Base-by-base conservation (phyloP, 2,113 vertebrate species). In the Corythoichthys intestinalis region DNA sequence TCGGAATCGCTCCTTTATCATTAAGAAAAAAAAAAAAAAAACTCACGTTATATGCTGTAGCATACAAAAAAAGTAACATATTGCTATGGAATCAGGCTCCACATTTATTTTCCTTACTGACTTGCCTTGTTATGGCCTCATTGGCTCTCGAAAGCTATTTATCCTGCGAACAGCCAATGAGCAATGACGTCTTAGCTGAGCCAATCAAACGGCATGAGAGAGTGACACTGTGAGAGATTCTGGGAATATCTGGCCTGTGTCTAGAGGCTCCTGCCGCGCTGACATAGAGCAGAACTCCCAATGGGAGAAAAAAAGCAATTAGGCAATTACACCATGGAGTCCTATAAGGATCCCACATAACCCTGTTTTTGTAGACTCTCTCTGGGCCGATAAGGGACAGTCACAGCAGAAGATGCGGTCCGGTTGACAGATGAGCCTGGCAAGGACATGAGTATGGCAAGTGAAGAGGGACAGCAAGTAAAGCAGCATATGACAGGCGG, bases 311-410 rank as follows among this genome's bases (percentile, higher is more conserved):
- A 89, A 91, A 90, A 91, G 87, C 87, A 91, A 92, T 93, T 91
- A 91, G 91, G 90, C 88, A 91, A 91, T 92, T 91, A 91, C 83
- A 91, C 82, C 77, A 80, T 78, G 48, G 65, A 66, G 83, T 81
- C 72, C 78, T 88, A 76, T 88, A 83, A 87, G 86, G 84, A 86
- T 86, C 75, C 67, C 67, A 83, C 83, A 87, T 88, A 75, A 65
- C 71, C 60, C 70, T 93, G 88, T 92, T 92, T 90, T 92, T 83
- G 87, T 90, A 91, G 85, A 76, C 84, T 91, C 83, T 90, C 79
- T 67, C 52, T 68, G 53, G 65, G 75, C 69, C 70, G 86, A 92
- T 92, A 91, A 89, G 85, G 79, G 80, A 66, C 65, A 35, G 80
- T 79, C n/a, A n/a, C 77, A 6, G 54, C 74, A 68, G 37, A 17